A percentile compares a stretch with the other conserved stretches of the same genome.
Evolutionary conservation across 53 echinoderm and acorn worm species (phyloP).

Genomic region (Temnopleurus reevesii): DNA sequence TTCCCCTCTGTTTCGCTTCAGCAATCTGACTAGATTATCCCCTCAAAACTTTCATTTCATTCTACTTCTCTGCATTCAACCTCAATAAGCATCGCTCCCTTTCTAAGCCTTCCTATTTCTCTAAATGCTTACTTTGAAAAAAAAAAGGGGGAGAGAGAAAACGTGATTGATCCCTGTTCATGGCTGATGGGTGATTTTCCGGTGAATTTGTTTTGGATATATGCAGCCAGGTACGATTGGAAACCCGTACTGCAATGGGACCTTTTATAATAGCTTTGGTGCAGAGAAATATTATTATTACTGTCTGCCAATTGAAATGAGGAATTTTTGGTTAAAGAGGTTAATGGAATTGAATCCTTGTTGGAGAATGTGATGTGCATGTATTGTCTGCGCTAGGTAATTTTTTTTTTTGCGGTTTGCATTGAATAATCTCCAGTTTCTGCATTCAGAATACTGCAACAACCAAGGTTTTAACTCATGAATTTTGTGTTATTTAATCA

Average conservation of each 20-base stretch:
- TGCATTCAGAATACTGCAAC: neutral
- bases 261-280: constrained; percentile 21
- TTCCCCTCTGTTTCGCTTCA: neutral
- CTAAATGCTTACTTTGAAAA: neutral
- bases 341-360: neutral
- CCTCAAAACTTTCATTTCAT: neutral
- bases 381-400: neutral
- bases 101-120: neutral
- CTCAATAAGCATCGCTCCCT: constrained; percentile 6
- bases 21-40: constrained; percentile 5
- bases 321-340: neutral
- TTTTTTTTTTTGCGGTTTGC: neutral
- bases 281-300: constrained; percentile 28
- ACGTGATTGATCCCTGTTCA: constrained; percentile 25
- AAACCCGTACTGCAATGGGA: neutral
- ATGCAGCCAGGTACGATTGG: constrained; percentile 36
- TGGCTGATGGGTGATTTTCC: constrained; percentile 30
- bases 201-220: constrained; percentile 24
- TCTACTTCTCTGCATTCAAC: constrained; percentile 3
- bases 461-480: neutral
- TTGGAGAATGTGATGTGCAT: neutral
- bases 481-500: neutral
- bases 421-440: neutral
- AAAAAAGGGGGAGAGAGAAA: constrained; percentile 6
- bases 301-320: neutral